phyloP scores from a whole-genome alignment of 1,140 invertebrate species.

The Drosophila pruinosa region DNA sequence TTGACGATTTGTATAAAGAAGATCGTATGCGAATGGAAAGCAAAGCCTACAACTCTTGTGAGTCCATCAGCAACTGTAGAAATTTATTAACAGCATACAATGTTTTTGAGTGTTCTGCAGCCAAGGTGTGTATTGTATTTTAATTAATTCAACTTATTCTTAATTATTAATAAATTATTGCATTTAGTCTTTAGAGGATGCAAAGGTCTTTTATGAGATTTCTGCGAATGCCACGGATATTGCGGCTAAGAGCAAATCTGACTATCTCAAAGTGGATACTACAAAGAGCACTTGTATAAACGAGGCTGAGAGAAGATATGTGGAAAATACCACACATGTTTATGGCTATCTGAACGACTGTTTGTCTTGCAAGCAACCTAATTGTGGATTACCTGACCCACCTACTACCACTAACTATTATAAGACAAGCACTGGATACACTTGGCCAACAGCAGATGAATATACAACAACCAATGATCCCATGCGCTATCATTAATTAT shows the following conservation, averaged over 20 bases:
- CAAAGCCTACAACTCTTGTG: background rate
- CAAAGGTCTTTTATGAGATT: slow-evolving; percentile 44
- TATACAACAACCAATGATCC: no score
- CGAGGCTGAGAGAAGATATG: slow-evolving; percentile 28
- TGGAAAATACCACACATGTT: slow-evolving; percentile 19
- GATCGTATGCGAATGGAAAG: background rate
- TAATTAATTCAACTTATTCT: background rate
- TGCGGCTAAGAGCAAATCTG: slow-evolving; percentile 1
- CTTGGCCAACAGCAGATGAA: no score
- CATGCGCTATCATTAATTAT: no score
- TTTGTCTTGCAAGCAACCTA: slow-evolving; percentile 7
- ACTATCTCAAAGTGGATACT: background rate
- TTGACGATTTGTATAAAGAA: background rate
- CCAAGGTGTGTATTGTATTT: background rate
- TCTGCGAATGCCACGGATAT: slow-evolving; percentile 35
- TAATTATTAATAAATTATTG: background rate
- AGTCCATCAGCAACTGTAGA: background rate
- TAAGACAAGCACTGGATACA: no score
- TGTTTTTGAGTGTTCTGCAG: slow-evolving; percentile 11
- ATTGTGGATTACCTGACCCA: no score
- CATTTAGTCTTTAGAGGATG: slow-evolving; percentile 15
- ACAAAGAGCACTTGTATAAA: slow-evolving; percentile 10
- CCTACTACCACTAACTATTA: background rate
- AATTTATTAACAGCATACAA: background rate
- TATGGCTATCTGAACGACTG: slow-evolving; percentile 42